These are phyloP conservation scores for Urocitellus parryii DNA, from an alignment of 2,113 vertebrate genomes.

Conservation along the genomic window DNA sequence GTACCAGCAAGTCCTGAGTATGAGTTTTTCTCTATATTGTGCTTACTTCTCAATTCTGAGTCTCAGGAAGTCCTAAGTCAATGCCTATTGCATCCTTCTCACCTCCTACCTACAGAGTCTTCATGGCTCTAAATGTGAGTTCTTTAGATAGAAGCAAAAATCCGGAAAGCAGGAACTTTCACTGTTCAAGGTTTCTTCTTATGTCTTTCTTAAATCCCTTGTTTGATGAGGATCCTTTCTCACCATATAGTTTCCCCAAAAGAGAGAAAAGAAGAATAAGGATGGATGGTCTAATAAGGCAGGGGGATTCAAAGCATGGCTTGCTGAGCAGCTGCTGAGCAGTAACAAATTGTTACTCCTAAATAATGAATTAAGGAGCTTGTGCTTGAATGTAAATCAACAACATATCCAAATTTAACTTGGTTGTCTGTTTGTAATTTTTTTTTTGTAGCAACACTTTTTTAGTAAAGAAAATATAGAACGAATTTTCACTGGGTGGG, in stretches of 20 bases:
- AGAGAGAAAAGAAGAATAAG: not conserved
- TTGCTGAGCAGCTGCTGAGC: not conserved
- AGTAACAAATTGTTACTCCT: not conserved
- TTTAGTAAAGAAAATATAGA: not conserved
- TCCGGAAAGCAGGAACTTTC: not conserved
- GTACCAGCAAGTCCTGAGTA: not conserved
- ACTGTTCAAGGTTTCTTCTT: not conserved
- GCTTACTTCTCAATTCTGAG: not conserved
- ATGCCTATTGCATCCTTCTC: too few relatives aligned
- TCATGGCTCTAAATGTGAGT: not conserved
- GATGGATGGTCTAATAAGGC: not conserved
- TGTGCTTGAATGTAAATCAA: not conserved
- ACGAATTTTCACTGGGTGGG: too few relatives aligned
- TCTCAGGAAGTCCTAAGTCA: not conserved
- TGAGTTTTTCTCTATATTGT: not conserved
- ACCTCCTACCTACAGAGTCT: not conserved
- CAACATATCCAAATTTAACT: not conserved
- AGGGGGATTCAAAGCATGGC: not conserved
- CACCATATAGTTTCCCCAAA: not conserved
- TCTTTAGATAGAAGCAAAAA: not conserved
- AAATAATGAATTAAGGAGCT: not conserved
- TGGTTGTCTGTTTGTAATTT: not conserved
- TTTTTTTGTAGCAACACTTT: not conserved
- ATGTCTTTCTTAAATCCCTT: not conserved
- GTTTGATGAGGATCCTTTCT: not conserved